Conservation (phyloP, 2,888 invertebrate species). For the Dermolepida albohirtum region DNA sequence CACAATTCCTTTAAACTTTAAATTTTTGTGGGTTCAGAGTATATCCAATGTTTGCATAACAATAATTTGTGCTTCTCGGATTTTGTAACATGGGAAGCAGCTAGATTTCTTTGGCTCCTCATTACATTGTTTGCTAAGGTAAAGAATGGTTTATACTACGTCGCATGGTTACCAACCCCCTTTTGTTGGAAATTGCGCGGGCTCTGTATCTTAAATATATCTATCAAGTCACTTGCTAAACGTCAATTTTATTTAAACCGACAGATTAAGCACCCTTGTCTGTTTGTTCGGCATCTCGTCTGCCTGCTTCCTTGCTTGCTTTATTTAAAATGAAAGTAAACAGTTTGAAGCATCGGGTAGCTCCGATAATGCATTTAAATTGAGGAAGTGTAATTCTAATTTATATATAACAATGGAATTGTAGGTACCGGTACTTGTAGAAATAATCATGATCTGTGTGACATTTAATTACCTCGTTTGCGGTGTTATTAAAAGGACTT, state of each 20-base stretch:
- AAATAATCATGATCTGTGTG: too few relatives aligned
- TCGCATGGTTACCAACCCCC: slow-evolving; percentile 18
- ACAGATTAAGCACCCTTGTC: slow-evolving; percentile 50
- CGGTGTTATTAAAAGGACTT: too few relatives aligned
- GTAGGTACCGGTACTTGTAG: too few relatives aligned
- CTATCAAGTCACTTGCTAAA: slow-evolving; percentile 23
- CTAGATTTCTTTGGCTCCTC: slow-evolving; percentile 17
- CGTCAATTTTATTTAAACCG: slow-evolving; percentile 49
- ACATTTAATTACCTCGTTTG: too few relatives aligned
- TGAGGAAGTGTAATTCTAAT: neutral
- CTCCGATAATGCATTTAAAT: slow-evolving; percentile 1
- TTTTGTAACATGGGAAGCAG: neutral
- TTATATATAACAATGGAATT: neutral
- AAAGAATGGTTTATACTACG: slow-evolving; percentile 15
- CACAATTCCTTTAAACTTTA: too few relatives aligned
- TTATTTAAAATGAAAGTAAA: slow-evolving; percentile 51
- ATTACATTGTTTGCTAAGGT: slow-evolving; percentile 39
- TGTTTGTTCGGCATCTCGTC: slow-evolving; percentile 45
- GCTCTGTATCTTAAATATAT: slow-evolving; percentile 31
- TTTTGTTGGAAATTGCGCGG: slow-evolving; percentile 13
- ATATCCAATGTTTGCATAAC: too few relatives aligned
- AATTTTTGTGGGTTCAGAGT: too few relatives aligned
- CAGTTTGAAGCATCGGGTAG: slow-evolving; percentile 46
- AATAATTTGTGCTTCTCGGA: too few relatives aligned
- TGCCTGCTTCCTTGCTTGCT: slow-evolving; percentile 46